A percentile compares a stretch with the other conserved stretches of the same genome.
phyloP scores from a whole-genome alignment of 2,797 vertebrate genomes.

The Parotocinclus haroldoi region DNA sequence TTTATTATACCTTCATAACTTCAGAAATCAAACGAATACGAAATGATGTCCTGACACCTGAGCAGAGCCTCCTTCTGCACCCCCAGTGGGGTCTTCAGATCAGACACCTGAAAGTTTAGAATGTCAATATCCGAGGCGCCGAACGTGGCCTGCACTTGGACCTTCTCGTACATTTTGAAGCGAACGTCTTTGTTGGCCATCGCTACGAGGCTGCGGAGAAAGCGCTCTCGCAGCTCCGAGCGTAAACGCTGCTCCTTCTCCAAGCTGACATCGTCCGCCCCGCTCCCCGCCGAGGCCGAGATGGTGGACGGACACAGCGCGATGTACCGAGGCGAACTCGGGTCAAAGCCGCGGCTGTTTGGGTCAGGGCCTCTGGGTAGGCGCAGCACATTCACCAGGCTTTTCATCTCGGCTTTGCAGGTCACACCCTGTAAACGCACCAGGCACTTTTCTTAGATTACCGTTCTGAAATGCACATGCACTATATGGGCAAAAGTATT shows the following conservation, averaged over 20 bases:
- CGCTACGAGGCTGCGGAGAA: constrained; percentile 76
- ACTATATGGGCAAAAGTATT: too few relatives aligned
- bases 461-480: too few relatives aligned
- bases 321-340: constrained; percentile 67
- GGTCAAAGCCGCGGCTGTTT: constrained; percentile 80
- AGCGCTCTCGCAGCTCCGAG: constrained; percentile 73
- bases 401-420: constrained; percentile 37
- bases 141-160: constrained; percentile 76
- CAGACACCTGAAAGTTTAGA: constrained; percentile 83
- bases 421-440: not conserved
- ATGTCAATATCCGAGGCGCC: constrained; percentile 82
- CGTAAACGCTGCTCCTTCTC: constrained; percentile 68
- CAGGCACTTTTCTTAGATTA: too few relatives aligned
- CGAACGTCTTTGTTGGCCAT: constrained; percentile 70
- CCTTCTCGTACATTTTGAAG: constrained; percentile 76
- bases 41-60: constrained; percentile 80
- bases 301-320: constrained; percentile 66
- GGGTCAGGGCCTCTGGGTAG: constrained; percentile 79
- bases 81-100: constrained; percentile 83
- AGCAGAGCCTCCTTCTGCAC: constrained; percentile 84
- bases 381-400: constrained; percentile 71
- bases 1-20: constrained; percentile 1
- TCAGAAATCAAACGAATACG: constrained; percentile 67
- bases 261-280: constrained; percentile 6
- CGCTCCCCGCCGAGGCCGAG: constrained; percentile 19